phyloP scores from a whole-genome alignment of 2,113 vertebrate genomes.

The Triplophysa tibetana region DNA sequence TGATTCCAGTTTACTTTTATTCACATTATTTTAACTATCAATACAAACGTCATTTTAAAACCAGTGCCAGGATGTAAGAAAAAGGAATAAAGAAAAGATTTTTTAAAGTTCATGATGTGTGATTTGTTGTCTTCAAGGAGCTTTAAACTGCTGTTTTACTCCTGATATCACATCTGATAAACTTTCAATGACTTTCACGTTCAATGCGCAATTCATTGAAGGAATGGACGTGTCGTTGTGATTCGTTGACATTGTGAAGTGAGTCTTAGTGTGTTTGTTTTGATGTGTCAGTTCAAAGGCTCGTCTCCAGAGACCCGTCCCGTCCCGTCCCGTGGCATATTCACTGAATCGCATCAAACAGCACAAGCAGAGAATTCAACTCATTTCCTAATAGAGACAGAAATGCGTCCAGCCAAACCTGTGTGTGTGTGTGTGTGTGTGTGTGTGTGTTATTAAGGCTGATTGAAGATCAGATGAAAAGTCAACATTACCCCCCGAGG shows the following conservation, averaged over 20 bases:
- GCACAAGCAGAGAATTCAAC: not conserved
- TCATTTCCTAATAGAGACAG: conserved; percentile 46
- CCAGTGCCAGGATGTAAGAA: too few species aligned
- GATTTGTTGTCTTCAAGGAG: too few species aligned
- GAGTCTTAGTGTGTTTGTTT: conserved; percentile 28
- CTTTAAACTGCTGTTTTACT: not conserved
- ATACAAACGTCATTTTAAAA: too few species aligned
- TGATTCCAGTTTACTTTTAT: too few species aligned
- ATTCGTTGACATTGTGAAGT: conserved; percentile 31
- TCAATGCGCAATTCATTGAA: not conserved
- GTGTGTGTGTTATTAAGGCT: conserved; percentile 43
- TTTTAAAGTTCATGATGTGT: too few species aligned
- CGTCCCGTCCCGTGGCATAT: conserved; percentile 34
- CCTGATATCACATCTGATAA: not conserved
- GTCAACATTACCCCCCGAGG: conserved; percentile 4
- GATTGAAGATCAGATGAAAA: conserved; percentile 41
- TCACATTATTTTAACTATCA: too few species aligned
- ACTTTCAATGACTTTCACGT: not conserved
- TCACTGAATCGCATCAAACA: conserved; percentile 42
- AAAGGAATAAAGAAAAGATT: too few species aligned
- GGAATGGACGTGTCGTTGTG: not conserved
- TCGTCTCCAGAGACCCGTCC: conserved; percentile 35
- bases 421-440: not conserved
- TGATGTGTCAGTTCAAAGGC: conserved; percentile 39
- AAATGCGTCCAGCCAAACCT: conserved; percentile 24